A percentile compares a stretch with the other conserved stretches of the same genome.
phyloP scores from a whole-genome alignment of 2,797 vertebrate species.

The Falco berigora region DNA sequence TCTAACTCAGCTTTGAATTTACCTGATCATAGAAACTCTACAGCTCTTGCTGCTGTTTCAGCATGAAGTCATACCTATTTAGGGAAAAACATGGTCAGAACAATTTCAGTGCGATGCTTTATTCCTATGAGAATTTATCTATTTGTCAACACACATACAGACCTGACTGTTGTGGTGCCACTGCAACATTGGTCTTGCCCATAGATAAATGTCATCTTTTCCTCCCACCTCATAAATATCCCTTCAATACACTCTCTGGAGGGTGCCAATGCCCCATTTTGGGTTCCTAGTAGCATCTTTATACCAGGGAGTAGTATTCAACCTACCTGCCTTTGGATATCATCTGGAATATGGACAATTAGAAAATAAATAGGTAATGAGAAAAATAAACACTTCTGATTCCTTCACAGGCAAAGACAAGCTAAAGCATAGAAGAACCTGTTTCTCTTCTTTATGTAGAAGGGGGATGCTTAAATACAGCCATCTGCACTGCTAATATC shows the following conservation, averaged over 20 bases:
- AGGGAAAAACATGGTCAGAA: background rate
- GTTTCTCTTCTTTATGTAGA: background rate
- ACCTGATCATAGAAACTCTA: background rate
- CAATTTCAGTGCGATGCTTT: background rate
- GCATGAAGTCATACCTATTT: background rate
- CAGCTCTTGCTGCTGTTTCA: background rate
- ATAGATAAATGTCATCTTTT: background rate
- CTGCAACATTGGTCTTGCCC: background rate
- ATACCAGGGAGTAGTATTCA: background rate
- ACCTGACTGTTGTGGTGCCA: background rate
- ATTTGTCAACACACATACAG: background rate
- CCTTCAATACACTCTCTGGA: rapidly evolving
- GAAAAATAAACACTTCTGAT: background rate
- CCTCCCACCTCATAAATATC: background rate
- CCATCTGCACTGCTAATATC: background rate
- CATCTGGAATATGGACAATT: background rate
- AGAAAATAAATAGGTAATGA: background rate
- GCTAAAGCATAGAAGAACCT: rapidly evolving
- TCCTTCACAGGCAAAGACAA: background rate
- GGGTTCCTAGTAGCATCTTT: background rate
- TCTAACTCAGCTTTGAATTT: background rate
- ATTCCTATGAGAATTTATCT: background rate
- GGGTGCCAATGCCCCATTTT: background rate
- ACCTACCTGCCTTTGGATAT: background rate
- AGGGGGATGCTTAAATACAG: background rate